Evolutionary conservation across 2,113 vertebrate genomes (phyloP).

Genomic region (Rissa tridactyla): DNA sequence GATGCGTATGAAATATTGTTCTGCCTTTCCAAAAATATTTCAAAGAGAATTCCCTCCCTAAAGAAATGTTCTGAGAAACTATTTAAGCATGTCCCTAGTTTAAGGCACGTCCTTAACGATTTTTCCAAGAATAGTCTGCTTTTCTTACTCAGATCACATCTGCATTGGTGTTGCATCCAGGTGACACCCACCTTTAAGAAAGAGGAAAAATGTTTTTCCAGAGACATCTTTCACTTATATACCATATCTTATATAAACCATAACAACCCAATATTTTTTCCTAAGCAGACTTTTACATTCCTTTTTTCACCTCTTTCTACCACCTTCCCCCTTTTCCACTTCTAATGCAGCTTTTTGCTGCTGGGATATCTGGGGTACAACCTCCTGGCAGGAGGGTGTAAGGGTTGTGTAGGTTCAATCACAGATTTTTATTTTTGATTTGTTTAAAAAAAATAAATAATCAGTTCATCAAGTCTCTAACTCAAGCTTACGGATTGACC

Average conservation of each 20-base stretch:
- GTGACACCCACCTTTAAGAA: neutral
- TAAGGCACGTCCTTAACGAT: neutral
- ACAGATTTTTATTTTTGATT: neutral
- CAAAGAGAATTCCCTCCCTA: neutral
- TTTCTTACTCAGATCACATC: neutral
- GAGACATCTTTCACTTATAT: neutral
- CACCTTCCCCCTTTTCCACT: neutral
- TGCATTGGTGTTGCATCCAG: neutral
- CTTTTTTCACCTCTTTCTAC: neutral
- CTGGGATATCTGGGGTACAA: rapidly evolving
- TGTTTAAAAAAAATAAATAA: neutral
- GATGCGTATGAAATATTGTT: neutral
- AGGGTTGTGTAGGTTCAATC: rapidly evolving
- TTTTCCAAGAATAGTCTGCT: neutral
- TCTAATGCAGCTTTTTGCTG: neutral
- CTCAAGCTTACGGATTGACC: neutral
- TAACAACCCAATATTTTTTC: rapidly evolving
- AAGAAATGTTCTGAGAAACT: neutral
- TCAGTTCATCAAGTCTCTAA: neutral
- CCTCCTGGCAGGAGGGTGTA: neutral
- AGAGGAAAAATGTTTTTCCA: neutral
- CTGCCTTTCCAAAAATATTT: neutral
- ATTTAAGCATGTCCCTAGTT: neutral
- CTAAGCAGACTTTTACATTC: neutral
- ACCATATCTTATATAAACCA: neutral